Conservation (phyloP, 2,113 vertebrate genomes). For the Gambusia holbrooki region DNA sequence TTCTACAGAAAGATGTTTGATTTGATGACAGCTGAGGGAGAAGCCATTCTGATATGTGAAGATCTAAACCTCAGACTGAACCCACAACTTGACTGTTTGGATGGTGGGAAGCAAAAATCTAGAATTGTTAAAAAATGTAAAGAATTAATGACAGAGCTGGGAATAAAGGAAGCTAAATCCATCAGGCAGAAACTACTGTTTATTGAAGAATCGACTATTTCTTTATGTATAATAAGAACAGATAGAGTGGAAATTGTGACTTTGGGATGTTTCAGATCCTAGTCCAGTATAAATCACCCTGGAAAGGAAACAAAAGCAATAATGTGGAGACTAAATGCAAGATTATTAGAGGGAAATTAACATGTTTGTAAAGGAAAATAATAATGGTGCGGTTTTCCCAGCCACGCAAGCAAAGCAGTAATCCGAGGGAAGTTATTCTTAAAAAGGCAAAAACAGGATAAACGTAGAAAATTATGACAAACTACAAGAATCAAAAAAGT, state of each 20-base stretch:
- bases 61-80: background rate
- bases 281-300: too few relatives aligned
- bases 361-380: slow-evolving; percentile 1
- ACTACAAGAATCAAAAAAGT: too few relatives aligned
- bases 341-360: background rate
- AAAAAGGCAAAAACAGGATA: too few relatives aligned
- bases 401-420: too few relatives aligned
- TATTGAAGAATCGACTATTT: background rate
- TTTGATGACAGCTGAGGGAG: too few relatives aligned
- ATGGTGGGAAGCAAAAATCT: background rate
- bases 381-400: background rate
- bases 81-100: background rate
- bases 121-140: background rate
- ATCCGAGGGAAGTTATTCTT: too few relatives aligned
- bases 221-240: too few relatives aligned
- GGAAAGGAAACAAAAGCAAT: background rate
- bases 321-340: background rate
- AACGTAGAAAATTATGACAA: too few relatives aligned
- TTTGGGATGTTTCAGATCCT: too few relatives aligned
- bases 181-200: background rate
- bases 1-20: too few relatives aligned
- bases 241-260: too few relatives aligned
- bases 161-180: background rate
- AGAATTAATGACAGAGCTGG: background rate
- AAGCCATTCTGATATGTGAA: background rate